Evolutionary conservation across 1,140 invertebrate genomes (phyloP).

Genomic region (Drosophila truncata): DNA sequence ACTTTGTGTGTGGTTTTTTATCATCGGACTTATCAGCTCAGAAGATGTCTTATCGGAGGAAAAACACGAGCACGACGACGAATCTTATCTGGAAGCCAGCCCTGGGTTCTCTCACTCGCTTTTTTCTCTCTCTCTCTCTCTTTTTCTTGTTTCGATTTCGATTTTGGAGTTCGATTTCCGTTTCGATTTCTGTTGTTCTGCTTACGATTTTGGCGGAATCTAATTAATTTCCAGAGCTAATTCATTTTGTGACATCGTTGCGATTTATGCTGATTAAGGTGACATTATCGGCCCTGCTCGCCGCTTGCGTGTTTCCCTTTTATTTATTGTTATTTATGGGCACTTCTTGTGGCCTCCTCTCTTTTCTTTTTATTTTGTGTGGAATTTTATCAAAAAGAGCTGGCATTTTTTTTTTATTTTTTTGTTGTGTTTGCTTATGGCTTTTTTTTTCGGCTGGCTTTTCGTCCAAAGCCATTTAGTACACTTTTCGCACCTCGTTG

Average conservation of each 20-base stretch:
- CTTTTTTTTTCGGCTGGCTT: slow-evolving; percentile 26
- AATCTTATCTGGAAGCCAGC: slow-evolving; percentile 54
- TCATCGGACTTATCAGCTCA: slow-evolving; percentile 64
- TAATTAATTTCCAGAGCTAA: slow-evolving; percentile 79
- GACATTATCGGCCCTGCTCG: slow-evolving; percentile 62
- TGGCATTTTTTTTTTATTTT: neutral
- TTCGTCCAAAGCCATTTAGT: slow-evolving; percentile 68
- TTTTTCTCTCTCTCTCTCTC: neutral
- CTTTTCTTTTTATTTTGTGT: slow-evolving; percentile 12
- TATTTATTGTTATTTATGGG: slow-evolving; percentile 77
- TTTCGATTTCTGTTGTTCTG: slow-evolving; percentile 3
- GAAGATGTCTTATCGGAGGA: slow-evolving; percentile 71
- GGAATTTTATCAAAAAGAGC: slow-evolving; percentile 70
- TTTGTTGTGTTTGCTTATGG: slow-evolving; percentile 28
- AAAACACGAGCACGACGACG: slow-evolving; percentile 15
- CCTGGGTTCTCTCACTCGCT: neutral
- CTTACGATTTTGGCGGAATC: slow-evolving; percentile 52
- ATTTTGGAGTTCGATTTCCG: slow-evolving; percentile 2
- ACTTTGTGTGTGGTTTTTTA: slow-evolving; percentile 54
- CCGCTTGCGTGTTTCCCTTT: slow-evolving; percentile 46
- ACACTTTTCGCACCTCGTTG: slow-evolving; percentile 74
- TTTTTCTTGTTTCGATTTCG: neutral
- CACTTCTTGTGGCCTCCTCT: slow-evolving; percentile 10
- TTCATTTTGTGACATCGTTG: slow-evolving; percentile 75
- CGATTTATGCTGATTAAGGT: slow-evolving; percentile 78